A percentile compares a stretch with the other conserved stretches of the same genome.
Evolutionary conservation across 2,888 invertebrate genomes (phyloP).

Genomic region (Tiphia femorata): DNA sequence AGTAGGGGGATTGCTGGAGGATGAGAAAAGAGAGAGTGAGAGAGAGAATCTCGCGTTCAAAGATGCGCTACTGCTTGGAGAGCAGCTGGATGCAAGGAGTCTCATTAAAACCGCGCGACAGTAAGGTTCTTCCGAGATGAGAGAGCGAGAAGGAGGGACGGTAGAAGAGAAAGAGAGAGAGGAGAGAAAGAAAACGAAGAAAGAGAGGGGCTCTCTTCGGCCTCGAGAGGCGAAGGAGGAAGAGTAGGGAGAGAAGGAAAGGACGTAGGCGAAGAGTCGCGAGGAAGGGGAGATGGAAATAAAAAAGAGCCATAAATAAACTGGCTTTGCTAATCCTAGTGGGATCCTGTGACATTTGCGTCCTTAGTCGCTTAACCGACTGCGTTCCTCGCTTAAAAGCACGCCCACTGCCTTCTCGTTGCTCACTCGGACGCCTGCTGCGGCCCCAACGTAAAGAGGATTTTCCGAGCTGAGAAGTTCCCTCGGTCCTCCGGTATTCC

Average conservation of each 20-base stretch:
- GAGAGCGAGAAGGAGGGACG: slow-evolving; percentile 1
- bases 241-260: background rate
- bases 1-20: background rate
- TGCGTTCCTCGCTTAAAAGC: background rate
- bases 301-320: slow-evolving; percentile 5
- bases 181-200: background rate
- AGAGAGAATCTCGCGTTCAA: slow-evolving; percentile 11
- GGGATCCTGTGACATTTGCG: slow-evolving; percentile 1
- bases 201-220: background rate
- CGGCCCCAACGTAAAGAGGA: no score
- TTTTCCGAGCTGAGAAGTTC: no score
- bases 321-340: slow-evolving; percentile 5
- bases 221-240: background rate
- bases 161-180: background rate
- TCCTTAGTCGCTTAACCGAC: background rate
- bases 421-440: no score
- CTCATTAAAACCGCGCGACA: slow-evolving; percentile 48
- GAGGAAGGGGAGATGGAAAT: background rate
- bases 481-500: no score
- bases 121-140: slow-evolving; percentile 21
- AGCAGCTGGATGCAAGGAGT: slow-evolving; percentile 36
- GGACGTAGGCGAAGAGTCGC: background rate
- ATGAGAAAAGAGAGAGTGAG: slow-evolving; percentile 2
- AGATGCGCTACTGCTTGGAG: slow-evolving; percentile 23
- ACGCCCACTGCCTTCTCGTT: background rate